Percentiles rank a stretch among this genome's conserved stretches.
Evolutionary conservation across 2,888 invertebrate genomes (phyloP).

Genomic region (Odontothrips loti): DNA sequence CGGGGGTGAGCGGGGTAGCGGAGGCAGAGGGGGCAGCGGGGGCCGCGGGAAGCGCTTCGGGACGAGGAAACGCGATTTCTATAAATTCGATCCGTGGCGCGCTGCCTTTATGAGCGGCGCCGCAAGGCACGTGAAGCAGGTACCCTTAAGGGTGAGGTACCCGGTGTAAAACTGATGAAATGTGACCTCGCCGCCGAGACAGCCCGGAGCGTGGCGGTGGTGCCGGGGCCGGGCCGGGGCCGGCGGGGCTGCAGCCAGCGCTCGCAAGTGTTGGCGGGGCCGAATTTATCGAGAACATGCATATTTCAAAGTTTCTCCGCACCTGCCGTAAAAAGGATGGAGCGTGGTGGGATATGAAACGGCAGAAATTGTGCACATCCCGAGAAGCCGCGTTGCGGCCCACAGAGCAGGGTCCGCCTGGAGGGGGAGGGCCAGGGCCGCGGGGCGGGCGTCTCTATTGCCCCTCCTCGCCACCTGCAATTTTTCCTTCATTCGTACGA

Average conservation of each 20-base stretch:
- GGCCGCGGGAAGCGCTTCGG: too few species aligned
- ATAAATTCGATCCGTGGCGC: too few species aligned
- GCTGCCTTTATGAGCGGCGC: too few species aligned
- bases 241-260: neutral
- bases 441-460: neutral
- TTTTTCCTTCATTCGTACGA: too few species aligned
- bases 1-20: too few species aligned
- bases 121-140: too few species aligned
- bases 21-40: too few species aligned
- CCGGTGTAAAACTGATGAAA: neutral
- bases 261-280: neutral
- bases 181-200: neutral
- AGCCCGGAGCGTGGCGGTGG: neutral
- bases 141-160: neutral
- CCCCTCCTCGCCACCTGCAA: neutral
- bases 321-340: conserved; percentile 10
- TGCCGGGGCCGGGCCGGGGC: neutral
- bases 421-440: neutral
- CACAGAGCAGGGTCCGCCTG: too few species aligned
- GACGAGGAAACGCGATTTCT: too few species aligned
- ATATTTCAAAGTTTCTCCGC: neutral
- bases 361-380: too few species aligned
- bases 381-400: neutral
- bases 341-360: neutral
- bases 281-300: conserved; percentile 1